Base-by-base conservation (phyloP, 2,888 invertebrate species). In the Nezara viridula region DNA sequence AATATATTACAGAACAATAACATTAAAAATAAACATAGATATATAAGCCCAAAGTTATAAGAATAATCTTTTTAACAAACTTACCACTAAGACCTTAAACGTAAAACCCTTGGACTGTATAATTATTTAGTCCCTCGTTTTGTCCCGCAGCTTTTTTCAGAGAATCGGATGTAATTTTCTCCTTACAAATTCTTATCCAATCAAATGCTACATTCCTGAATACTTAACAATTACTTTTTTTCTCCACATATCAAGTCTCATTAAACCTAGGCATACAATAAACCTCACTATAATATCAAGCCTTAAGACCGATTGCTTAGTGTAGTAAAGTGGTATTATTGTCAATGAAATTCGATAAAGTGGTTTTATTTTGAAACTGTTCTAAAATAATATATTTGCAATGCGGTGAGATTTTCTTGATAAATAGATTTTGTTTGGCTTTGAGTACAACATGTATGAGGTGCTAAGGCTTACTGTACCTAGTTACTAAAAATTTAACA, bases 11-110 rank as follows among this genome's bases (percentile, higher is more conserved):
- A 37, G 66, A 37, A 73, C 66, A 73, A 73, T 73, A 37, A 37
- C 16, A n/a, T 27, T 24, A 27, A 60, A 60, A 60, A 0, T 7
- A 37, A 5, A 73, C 66, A 73, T 73, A 73, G 66, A 37, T 37
- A 73, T n/a, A n/a, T 12, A 60, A 37, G 66, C 66, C 66, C 66
- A 37, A 73, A 37, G 66, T 73, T 73, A 73, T 73, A 73, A 73
- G 66, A 73, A 73, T 32, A 73, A 37, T 73, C 66, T 73, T 73
- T 37, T 73, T 21, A 73, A 73, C 66, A 32, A 73, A 5, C 37
- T 73, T 37, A 73, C 2, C 21, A 73, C 66, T 73, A 73, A 19
- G 66, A 32, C 66, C 66, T 60, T 73, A 73, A 14, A 60, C 27
- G 60, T 60, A 60, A 60, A 73, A 73, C 32, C 32, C 66, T 73